Evolutionary conservation across 2,888 invertebrate genomes (phyloP), one percentile per base, ranked within the genome.

Genomic region (Smittia aterrima): DNA sequence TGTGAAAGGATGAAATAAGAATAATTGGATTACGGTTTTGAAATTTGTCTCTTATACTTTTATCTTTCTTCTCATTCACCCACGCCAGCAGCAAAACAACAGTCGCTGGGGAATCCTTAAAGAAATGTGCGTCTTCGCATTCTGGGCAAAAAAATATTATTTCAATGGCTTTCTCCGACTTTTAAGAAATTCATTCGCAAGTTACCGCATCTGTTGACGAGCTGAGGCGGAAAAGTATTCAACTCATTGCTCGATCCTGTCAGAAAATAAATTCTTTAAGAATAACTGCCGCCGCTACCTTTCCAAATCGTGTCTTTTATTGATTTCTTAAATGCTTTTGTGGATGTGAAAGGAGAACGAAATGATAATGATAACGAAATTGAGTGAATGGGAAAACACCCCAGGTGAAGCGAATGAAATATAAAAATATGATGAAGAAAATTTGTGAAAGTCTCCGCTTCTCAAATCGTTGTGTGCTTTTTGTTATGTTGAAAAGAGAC

Each of bases 241-340:
- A 47, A 47, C 47, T n/a, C 47, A 47, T 47, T 32, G 32, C 47
- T 47, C 47, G 47, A 47, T 16, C 47, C 47, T 47, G n/a, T n/a
- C n/a, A n/a, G n/a, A n/a, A 47, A n/a, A 47, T 6, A n/a, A n/a
- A 47, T 47, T 47, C 2, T 11, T 16, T 11, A 3, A n/a, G 11
- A 11, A 47, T 47, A 47, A 47, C 2, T 47, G 2, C 16, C 16
- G n/a, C n/a, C n/a, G 47, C 47, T 47, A 6, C 47, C 16, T 47
- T 16, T n/a, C 11, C 47, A 4, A 6, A 4, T 47, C 47, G 47
- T 47, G 2, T 11, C n/a, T 47, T 47, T n/a, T 47, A 47, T 47
- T 47, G 47, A 47, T 47, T 47, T 47, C 47, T 11, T 47, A 16
- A 47, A 47, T 2, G 47, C 47, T 47, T 47, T 47, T 47, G 47